A percentile compares a stretch with the other conserved stretches of the same genome.
Conservation (phyloP, 2,888 invertebrate genomes). For the Formica aserva region DNA sequence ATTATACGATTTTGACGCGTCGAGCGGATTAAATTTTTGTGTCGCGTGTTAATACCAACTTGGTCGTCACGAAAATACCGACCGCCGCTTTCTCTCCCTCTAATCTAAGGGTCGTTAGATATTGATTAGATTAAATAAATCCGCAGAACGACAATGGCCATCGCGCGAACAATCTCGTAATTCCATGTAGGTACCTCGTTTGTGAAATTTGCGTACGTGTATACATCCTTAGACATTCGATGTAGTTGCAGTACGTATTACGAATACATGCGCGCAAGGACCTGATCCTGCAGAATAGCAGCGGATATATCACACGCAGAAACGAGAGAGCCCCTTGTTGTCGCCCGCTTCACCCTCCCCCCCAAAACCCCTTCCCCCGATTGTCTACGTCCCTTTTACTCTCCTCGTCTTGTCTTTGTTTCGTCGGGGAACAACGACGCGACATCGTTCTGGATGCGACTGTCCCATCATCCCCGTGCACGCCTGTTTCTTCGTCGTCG, state of each 20-base stretch:
- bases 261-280: constrained; percentile 33
- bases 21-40: constrained; percentile 48
- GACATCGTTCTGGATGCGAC: constrained; percentile 57
- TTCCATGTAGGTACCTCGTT: constrained; percentile 17
- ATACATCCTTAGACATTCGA: constrained; percentile 29
- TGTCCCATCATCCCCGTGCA: constrained; percentile 51
- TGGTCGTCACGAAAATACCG: constrained; percentile 25
- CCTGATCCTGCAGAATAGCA: constrained; percentile 56
- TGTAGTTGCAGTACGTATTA: constrained; percentile 30
- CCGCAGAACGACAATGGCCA: not conserved
- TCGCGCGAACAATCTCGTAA: constrained; percentile 13
- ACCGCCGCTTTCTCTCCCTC: not conserved
- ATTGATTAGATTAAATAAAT: constrained; percentile 41
- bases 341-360: constrained; percentile 63
- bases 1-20: constrained; percentile 20
- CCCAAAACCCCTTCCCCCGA: not conserved
- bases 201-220: constrained; percentile 40
- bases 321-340: constrained; percentile 67
- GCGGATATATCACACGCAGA: constrained; percentile 67
- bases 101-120: constrained; percentile 31
- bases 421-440: constrained; percentile 54
- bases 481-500: not conserved
- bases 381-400: constrained; percentile 15
- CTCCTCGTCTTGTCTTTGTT: constrained; percentile 33
- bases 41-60: constrained; percentile 27